Percentiles rank a stretch among this genome's conserved stretches.
Conservation (phyloP, 1,140 invertebrate species). For the Lepidurus packardi region DNA sequence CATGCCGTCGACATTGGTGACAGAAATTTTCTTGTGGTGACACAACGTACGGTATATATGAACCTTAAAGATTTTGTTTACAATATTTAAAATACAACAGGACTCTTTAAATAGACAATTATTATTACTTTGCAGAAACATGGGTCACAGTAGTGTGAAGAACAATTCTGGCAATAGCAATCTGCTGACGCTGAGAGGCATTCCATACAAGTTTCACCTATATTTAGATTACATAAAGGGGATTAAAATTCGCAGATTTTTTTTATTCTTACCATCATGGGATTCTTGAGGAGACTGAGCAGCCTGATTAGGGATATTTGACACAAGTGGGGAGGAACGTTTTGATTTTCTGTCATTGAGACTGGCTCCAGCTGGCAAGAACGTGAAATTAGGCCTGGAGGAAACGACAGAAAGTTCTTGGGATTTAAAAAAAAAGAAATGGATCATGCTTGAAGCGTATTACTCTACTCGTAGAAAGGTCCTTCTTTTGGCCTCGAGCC, state of each 20-base stretch:
- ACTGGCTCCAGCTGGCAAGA: not conserved
- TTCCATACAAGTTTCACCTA: not conserved
- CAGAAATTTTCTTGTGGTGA: not conserved
- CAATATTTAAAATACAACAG: not conserved
- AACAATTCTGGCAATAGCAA: not conserved
- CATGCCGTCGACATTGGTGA: not conserved
- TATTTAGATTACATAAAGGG: not conserved
- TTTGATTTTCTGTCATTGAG: not conserved
- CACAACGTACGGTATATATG: not conserved
- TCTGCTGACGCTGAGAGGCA: not conserved
- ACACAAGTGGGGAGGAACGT: not conserved
- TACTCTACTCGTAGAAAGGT: not conserved
- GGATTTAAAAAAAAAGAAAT: not conserved
- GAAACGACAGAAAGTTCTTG: not conserved
- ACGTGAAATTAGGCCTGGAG: not conserved
- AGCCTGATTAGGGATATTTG: not conserved
- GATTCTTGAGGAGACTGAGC: not conserved
- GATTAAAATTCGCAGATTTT: not conserved
- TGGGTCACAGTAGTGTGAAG: not conserved
- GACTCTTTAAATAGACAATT: not conserved
- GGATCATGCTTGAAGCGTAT: not conserved
- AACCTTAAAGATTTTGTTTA: not conserved
- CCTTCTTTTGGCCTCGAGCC: not conserved
- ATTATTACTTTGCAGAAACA: not conserved
- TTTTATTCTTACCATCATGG: not conserved